Evolutionary conservation across 2,113 vertebrate species (phyloP), one percentile per base, ranked within the genome.

Genomic region (Rhinolophus sinicus): DNA sequence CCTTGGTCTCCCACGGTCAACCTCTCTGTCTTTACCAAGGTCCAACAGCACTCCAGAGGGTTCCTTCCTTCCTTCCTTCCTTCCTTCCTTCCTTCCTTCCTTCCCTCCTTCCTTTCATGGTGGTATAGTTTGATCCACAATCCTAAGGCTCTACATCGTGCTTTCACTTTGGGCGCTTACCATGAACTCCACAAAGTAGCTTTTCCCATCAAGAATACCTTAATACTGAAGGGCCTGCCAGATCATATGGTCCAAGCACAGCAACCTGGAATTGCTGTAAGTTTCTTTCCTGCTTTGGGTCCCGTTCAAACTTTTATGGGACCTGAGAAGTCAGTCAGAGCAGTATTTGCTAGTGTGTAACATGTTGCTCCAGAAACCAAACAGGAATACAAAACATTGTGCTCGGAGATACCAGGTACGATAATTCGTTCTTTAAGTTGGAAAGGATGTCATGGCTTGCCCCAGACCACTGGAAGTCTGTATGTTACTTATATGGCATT

Each of bases 381-480:
- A 88, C 15, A 24, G 14, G 8, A 90, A 88, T 60, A 60, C 1
- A 13, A 58, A 33, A 24, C 8, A 40, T 21, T 67, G 62, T 50
- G 8, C 30, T 58, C 82, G 22, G 8, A 88, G 13, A 82, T 13
- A 28, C 12, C 83, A 90, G 33, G 54, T 82, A 4, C 26, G 87
- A 38, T 69, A 75, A 80, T 80, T 80, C 85, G 5, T 77, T 83
- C 24, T 90, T 92, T 91, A 50, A 30, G 65, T 94, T 88, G 90
- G 64, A 93, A 70, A 93, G 24, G 12, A 90, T 87, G 16, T 62
- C n/a, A 24, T 70, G 15, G 6, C 10, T 93, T 88, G 9, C 70
- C n/a, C 12, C 28, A 88, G 72, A 88, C 18, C 12, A 33, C 28
- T 73, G 10, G 33, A 65, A 8, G 40, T 50, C 38, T 19, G 15